Evolutionary conservation across 2,888 invertebrate species (phyloP).

Genomic region (Osedax fenrisi): DNA sequence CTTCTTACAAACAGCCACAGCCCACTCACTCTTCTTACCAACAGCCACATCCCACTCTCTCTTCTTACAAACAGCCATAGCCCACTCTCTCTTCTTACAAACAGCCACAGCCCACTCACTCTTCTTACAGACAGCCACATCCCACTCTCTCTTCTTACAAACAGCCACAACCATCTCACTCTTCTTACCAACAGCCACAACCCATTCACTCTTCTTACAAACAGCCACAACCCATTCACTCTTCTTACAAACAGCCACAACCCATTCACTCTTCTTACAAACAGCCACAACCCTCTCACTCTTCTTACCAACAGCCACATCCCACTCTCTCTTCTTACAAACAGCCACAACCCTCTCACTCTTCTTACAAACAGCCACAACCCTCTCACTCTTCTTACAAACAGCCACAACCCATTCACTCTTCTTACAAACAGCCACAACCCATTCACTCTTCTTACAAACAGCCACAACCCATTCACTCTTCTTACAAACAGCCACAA

Average conservation of each 20-base stretch:
- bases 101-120: neutral
- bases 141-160: neutral
- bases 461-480: too few species aligned
- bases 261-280: neutral
- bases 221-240: neutral
- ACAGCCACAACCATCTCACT: neutral
- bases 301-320: neutral
- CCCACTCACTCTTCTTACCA: neutral
- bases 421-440: too few species aligned
- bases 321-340: too few species aligned
- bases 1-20: neutral
- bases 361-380: too few species aligned
- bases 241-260: neutral
- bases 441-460: too few species aligned
- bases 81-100: neutral
- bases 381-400: too few species aligned
- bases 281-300: neutral
- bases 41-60: neutral
- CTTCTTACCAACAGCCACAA: neutral
- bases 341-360: too few species aligned
- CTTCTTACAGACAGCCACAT: neutral
- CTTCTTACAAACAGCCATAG: neutral
- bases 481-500: too few species aligned
- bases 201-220: neutral
- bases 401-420: too few species aligned